A percentile compares a stretch with the other conserved stretches of the same genome.
Conservation (phyloP, 1,140 invertebrate species). For the Phthorimaea operculella region DNA sequence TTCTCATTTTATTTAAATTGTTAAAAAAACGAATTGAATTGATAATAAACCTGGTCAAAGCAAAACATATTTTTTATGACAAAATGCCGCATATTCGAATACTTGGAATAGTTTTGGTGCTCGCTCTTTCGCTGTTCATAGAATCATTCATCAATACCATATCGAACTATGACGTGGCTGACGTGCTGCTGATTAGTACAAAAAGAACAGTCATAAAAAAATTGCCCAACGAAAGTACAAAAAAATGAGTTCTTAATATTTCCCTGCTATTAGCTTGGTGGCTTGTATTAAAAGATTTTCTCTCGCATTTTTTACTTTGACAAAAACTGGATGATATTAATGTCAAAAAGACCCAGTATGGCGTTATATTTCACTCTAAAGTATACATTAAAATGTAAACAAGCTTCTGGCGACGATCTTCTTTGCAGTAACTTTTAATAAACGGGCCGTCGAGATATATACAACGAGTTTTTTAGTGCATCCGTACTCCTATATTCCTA, state of each 20-base stretch:
- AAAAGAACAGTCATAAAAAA: too few species aligned
- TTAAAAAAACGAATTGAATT: background rate
- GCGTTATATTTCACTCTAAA: conserved; percentile 35
- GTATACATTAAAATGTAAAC: conserved; percentile 42
- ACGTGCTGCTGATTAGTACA: too few species aligned
- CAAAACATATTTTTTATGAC: too few species aligned
- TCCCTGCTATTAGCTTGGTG: conserved; percentile 3
- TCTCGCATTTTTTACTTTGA: conserved; percentile 9
- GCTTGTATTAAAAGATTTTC: conserved; percentile 23
- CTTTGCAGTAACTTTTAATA: conserved; percentile 38
- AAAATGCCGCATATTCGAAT: too few species aligned
- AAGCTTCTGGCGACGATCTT: conserved; percentile 25
- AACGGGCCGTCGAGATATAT: conserved; percentile 15
- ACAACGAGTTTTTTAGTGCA: background rate
- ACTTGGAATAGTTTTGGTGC: too few species aligned
- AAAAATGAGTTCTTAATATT: too few species aligned
- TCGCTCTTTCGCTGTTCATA: too few species aligned
- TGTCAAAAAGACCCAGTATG: conserved; percentile 21
- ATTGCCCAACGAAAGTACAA: too few species aligned
- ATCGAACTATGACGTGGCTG: too few species aligned
- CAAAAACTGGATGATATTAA: conserved; percentile 18
- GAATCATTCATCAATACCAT: too few species aligned
- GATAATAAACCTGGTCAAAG: too few species aligned
- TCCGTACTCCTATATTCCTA: too few species aligned
- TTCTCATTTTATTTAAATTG: background rate